phyloP scores from a whole-genome alignment of 2,113 vertebrate species.

The Leuciscus idus region DNA sequence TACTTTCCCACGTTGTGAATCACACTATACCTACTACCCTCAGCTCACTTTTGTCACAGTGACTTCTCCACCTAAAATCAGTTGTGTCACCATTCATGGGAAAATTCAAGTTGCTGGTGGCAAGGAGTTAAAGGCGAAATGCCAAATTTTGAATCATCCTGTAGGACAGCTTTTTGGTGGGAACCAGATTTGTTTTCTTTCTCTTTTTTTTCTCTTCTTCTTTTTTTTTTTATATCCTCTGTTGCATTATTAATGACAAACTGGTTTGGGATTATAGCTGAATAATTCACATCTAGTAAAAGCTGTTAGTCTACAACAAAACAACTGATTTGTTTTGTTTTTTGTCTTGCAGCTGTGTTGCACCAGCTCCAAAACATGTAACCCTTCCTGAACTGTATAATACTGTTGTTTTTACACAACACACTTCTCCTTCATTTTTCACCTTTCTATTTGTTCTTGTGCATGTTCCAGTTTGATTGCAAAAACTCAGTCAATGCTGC shows the following conservation, averaged over 20 bases:
- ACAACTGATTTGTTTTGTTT: constrained; percentile 37
- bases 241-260: constrained; percentile 41
- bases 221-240: constrained; percentile 42
- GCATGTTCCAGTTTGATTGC: background rate
- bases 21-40: constrained; percentile 50
- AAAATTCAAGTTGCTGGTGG: constrained; percentile 69
- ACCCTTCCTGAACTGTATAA: background rate
- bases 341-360: background rate
- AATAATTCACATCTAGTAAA: constrained; percentile 38
- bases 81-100: constrained; percentile 67
- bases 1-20: constrained; percentile 72
- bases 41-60: constrained; percentile 66
- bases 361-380: constrained; percentile 16
- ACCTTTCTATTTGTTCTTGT: background rate
- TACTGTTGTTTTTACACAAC: background rate
- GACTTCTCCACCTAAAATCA: constrained; percentile 63
- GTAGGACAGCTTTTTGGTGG: constrained; percentile 64
- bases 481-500: background rate
- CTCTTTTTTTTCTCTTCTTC: background rate
- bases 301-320: constrained; percentile 47
- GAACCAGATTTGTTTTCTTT: constrained; percentile 62
- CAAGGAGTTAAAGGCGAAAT: constrained; percentile 58
- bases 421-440: background rate
- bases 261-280: constrained; percentile 42
- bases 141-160: constrained; percentile 62